Evolutionary conservation across 2,888 invertebrate genomes (phyloP).

Genomic region (Chirona hameri): DNA sequence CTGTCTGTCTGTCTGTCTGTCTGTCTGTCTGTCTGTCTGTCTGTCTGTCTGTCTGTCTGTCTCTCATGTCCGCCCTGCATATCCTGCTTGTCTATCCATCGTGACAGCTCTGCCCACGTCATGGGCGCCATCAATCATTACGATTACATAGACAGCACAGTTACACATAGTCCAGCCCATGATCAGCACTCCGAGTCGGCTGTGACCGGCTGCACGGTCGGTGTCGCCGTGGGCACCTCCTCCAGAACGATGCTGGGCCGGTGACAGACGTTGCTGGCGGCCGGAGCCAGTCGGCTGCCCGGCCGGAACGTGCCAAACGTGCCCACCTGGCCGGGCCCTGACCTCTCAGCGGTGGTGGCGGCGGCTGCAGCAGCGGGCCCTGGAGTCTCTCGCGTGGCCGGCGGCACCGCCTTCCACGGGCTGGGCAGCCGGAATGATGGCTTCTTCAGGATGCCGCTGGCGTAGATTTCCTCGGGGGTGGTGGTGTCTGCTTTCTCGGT

Average conservation of each 20-base stretch:
- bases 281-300: background rate
- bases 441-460: background rate
- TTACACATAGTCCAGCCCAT: too few relatives aligned
- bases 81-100: too few relatives aligned
- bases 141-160: too few relatives aligned
- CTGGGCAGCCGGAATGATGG: background rate
- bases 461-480: background rate
- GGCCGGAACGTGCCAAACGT: background rate
- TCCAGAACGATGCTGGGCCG: slow-evolving; percentile 8
- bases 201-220: background rate
- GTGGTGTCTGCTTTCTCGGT: background rate
- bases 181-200: too few relatives aligned
- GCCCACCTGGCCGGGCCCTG: background rate
- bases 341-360: background rate
- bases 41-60: too few relatives aligned
- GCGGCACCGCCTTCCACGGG: background rate
- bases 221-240: background rate
- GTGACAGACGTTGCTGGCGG: background rate
- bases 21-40: too few relatives aligned
- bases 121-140: too few relatives aligned
- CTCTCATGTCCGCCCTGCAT: too few relatives aligned
- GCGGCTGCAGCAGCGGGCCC: background rate
- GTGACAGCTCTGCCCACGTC: too few relatives aligned
- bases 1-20: too few relatives aligned
- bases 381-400: too few relatives aligned